These are phyloP conservation scores for Andrena bucephala DNA, from an alignment of 2,888 invertebrate species.

Conservation along the genomic window DNA sequence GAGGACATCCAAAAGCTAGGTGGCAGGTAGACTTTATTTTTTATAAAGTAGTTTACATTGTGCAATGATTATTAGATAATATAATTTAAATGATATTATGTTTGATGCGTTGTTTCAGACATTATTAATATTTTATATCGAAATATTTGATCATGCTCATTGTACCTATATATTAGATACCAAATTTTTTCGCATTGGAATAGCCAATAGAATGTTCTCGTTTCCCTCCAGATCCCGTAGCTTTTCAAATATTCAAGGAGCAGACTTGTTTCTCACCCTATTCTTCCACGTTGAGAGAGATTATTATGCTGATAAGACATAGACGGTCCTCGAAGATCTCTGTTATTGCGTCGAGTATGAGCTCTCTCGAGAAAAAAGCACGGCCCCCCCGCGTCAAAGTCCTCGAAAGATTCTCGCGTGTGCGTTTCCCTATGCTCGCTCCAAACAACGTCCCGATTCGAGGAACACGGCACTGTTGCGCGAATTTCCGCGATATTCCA, in stretches of 20 bases:
- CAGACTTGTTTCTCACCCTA: not conserved
- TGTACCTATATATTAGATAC: no score
- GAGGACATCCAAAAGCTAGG: no score
- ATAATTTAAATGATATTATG: no score
- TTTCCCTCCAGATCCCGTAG: not conserved
- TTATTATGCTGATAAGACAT: not conserved
- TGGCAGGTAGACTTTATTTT: no score
- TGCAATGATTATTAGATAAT: no score
- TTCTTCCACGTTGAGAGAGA: not conserved
- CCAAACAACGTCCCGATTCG: constrained; percentile 10
- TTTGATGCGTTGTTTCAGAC: no score
- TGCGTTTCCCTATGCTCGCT: not conserved
- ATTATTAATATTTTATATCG: no score
- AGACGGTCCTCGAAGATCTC: not conserved
- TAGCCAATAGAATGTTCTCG: no score
- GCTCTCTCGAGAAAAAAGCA: not conserved
- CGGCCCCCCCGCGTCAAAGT: no score
- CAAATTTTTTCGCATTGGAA: no score
- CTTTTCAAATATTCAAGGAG: not conserved
- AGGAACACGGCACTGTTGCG: constrained; percentile 20
- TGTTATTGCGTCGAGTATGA: constrained; percentile 1
- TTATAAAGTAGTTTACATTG: no score
- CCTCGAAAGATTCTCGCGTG: not conserved
- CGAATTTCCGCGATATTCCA: constrained; percentile 23
- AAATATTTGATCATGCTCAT: no score